phyloP scores from a whole-genome alignment of 2,888 invertebrate species.

The Loripinus fragilis region DNA sequence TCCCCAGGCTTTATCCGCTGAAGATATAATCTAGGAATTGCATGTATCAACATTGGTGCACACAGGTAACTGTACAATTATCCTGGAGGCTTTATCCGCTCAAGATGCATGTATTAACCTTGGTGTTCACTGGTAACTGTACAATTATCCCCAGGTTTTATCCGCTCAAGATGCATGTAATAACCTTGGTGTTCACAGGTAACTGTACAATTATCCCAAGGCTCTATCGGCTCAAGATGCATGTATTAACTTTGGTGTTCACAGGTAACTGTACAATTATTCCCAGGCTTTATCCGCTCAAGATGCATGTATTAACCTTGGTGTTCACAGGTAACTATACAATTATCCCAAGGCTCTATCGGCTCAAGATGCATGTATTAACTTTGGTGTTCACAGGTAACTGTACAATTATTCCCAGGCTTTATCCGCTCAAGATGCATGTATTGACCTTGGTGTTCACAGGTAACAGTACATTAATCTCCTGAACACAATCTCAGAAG shows the following conservation, averaged over 20 bases:
- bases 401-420: too few species aligned
- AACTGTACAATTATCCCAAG: neutral
- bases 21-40: neutral
- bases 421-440: too few species aligned
- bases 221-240: neutral
- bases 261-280: neutral
- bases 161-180: neutral
- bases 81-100: slow-evolving; percentile 98
- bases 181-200: neutral
- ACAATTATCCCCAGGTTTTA: neutral
- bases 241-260: neutral
- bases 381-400: too few species aligned
- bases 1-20: neutral
- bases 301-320: too few species aligned
- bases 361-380: too few species aligned
- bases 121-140: slow-evolving; percentile 89
- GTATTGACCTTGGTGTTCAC: too few species aligned
- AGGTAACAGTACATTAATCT: too few species aligned
- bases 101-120: slow-evolving; percentile 98
- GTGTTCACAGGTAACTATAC: too few species aligned
- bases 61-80: slow-evolving; percentile 86
- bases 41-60: neutral
- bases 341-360: too few species aligned
- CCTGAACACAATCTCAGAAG: too few species aligned
- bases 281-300: too few species aligned